These are phyloP conservation scores for Pyralis farinalis DNA, from an alignment of 2,888 invertebrate species.

Conservation along the genomic window DNA sequence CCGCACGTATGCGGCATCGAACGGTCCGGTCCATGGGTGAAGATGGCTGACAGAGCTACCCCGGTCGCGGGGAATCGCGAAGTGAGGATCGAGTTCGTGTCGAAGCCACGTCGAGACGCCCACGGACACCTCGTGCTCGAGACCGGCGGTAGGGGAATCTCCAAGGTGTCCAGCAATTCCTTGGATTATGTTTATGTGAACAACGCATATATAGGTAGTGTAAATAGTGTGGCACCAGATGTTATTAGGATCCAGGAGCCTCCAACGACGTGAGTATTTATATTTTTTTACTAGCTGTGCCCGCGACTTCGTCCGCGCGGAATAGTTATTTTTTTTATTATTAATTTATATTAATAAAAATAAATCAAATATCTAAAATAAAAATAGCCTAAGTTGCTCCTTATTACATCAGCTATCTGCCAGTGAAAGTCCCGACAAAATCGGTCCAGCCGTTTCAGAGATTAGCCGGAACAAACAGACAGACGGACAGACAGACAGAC, in stretches of 20 bases:
- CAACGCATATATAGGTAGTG: constrained; percentile 53
- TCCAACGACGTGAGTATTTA: constrained; percentile 40
- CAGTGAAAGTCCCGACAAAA: no score
- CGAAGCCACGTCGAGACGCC: constrained; percentile 20
- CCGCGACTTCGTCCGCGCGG: no score
- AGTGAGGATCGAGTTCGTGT: constrained; percentile 15
- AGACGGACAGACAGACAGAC: no score
- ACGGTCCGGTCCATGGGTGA: constrained; percentile 10
- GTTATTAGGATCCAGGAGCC: constrained; percentile 19
- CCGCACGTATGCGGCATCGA: constrained; percentile 17
- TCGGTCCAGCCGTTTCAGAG: no score
- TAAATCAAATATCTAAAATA: no score
- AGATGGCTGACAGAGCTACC: background rate
- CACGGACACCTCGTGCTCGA: constrained; percentile 17
- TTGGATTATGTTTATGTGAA: constrained; percentile 60
- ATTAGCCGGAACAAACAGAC: no score
- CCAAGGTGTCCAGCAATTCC: constrained; percentile 26
- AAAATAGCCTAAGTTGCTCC: no score
- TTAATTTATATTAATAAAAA: no score
- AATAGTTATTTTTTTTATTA: no score
- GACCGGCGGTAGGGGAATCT: constrained; percentile 11
- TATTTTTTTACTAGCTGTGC: constrained; percentile 1
- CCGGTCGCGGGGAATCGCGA: constrained; percentile 1
- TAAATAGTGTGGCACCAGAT: constrained; percentile 33
- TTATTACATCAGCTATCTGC: no score